Conservation (phyloP, 2,888 invertebrate genomes). For the Eilema griseolum region DNA sequence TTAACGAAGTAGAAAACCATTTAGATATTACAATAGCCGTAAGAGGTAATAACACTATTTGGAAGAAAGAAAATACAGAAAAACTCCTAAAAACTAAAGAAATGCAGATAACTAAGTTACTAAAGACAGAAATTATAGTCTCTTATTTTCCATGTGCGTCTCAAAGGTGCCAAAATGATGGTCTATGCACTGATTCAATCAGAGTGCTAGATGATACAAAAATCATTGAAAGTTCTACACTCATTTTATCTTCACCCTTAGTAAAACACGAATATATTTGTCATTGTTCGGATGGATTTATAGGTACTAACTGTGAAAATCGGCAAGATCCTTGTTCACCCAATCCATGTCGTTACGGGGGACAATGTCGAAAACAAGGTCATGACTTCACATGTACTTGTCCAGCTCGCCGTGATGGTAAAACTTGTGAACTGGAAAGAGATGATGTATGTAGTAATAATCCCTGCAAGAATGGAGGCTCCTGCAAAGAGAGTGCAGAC, state of each 20-base stretch:
- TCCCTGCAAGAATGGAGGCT: constrained; percentile 96
- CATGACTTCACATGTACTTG: constrained; percentile 95
- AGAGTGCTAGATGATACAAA: constrained; percentile 90
- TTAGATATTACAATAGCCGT: constrained; percentile 92
- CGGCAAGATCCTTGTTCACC: constrained; percentile 96
- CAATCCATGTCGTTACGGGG: constrained; percentile 95
- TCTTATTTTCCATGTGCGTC: constrained; percentile 92
- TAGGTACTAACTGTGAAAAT: constrained; percentile 93
- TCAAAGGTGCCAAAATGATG: constrained; percentile 92
- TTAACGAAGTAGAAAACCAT: constrained; percentile 89
- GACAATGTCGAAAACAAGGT: constrained; percentile 94
- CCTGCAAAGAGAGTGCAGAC: constrained; percentile 95
- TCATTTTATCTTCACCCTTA: constrained; percentile 94
- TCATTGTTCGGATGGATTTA: constrained; percentile 94
- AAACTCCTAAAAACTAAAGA: constrained; percentile 90
- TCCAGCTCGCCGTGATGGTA: constrained; percentile 92
- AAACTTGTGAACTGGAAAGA: constrained; percentile 93
- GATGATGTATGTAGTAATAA: constrained; percentile 94
- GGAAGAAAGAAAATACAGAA: constrained; percentile 88
- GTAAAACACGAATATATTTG: constrained; percentile 93
- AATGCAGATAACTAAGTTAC: constrained; percentile 87
- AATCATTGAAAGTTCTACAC: constrained; percentile 92
- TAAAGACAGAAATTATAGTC: constrained; percentile 88
- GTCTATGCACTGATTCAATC: constrained; percentile 91
- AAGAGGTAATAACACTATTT: constrained; percentile 87